Base-by-base conservation (phyloP, 1,140 invertebrate genomes). In the Hyles vespertilio region DNA sequence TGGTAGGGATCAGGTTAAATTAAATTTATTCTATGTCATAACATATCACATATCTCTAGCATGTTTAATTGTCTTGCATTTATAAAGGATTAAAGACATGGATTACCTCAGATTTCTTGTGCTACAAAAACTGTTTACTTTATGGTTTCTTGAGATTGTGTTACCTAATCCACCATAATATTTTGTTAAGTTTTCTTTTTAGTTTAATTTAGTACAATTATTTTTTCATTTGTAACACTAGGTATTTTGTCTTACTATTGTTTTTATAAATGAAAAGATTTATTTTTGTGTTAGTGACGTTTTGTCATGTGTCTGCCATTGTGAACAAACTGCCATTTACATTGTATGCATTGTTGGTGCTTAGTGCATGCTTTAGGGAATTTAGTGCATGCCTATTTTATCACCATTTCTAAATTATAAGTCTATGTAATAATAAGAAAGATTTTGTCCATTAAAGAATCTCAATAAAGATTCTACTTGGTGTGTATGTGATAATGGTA, bases 401-500 rank as follows among this genome's bases (percentile, higher is more conserved):
- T 11, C 12, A 40, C 4, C 36, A 40, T 40, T 40, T 40, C 22
- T 40, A 40, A 5, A 40, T 40, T 51, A 49, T 51, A 52, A 52
- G 10, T 36, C 36, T 43, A n/a, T 53, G 45, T 49, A 46, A 34
- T 12, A 48, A 47, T 10, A 49, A 43, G 36, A 50, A 22, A 22
- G 22, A 40, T 43, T 22, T 48, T 10, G 46, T 11, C n/a, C 46
- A 48, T 50, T 40, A 34, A 46, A 48, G 46, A 63, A 54, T 58
- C 48, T 55, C 46, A 52, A 36, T 50, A 22, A 40, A 9, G 54
- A 36, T 57, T 50, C 47, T 32, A 5, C 12, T 34, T 50, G 46
- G 55, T 58, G 45, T 64, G 60, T 59, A 68, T 72, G 73, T 79
- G 77, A 81, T 81, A 77, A 66, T 64, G 56, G 65, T 69, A 69